Conservation (phyloP, 1,140 invertebrate species). For the Batillaria attramentaria region DNA sequence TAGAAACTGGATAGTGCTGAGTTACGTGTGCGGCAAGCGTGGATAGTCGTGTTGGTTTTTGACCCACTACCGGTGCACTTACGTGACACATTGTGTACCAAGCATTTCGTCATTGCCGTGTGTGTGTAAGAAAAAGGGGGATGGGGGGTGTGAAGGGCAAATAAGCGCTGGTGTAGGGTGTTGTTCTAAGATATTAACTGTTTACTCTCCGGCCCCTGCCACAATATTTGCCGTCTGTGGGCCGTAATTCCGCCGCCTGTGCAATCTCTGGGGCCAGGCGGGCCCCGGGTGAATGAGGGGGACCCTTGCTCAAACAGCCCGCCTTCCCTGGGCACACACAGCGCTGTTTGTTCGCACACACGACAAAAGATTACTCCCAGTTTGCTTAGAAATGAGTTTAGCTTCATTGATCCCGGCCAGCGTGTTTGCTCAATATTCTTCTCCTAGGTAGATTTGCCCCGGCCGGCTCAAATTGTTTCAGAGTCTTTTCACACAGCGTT, state of each 20-base stretch:
- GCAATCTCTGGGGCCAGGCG: conserved; percentile 28
- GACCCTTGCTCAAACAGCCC: conserved; percentile 34
- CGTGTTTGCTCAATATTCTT: conserved; percentile 27
- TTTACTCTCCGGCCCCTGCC: conserved; percentile 40
- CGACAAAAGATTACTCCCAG: conserved; percentile 46
- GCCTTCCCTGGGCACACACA: conserved; percentile 35
- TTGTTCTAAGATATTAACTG: conserved; percentile 53
- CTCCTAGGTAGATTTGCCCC: conserved; percentile 21
- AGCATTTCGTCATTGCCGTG: conserved; percentile 4
- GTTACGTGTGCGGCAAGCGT: no score
- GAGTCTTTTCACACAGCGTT: conserved; percentile 12
- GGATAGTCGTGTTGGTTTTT: no score
- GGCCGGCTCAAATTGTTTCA: conserved; percentile 23
- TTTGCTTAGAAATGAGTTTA: conserved; percentile 43
- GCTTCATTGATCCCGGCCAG: conserved; percentile 28
- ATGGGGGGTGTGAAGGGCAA: conserved; percentile 44
- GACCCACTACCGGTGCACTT: no score
- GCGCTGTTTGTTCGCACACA: conserved; percentile 38
- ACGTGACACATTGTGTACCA: conserved; percentile 17
- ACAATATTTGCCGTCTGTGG: conserved; percentile 49
- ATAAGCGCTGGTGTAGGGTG: conserved; percentile 37
- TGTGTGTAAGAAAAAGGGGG: neutral
- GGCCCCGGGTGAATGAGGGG: conserved; percentile 21
- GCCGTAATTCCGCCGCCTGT: conserved; percentile 29
- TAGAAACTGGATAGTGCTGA: no score